Conservation (phyloP, 2,888 invertebrate genomes). For the Cerastoderma edule region DNA sequence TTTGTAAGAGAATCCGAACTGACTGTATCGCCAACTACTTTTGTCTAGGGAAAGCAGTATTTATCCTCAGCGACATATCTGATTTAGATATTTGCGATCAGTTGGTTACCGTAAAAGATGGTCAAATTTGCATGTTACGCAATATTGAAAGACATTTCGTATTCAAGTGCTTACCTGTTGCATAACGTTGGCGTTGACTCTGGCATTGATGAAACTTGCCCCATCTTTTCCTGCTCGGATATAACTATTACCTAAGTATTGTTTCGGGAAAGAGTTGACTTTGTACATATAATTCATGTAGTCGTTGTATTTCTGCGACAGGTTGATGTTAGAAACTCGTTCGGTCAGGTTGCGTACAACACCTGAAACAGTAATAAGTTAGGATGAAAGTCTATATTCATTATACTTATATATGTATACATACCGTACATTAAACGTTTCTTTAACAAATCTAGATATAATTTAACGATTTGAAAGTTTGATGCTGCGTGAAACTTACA, state of each 20-base stretch:
- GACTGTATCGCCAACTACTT: too few relatives aligned
- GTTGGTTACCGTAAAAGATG: too few relatives aligned
- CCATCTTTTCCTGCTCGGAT: slow-evolving; percentile 3
- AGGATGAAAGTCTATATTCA: not conserved
- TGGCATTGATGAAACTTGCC: not conserved
- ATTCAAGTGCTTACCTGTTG: slow-evolving; percentile 18
- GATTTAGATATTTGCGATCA: too few relatives aligned
- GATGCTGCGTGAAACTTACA: not conserved
- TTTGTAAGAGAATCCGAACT: too few relatives aligned
- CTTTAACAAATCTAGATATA: not conserved
- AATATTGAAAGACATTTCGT: too few relatives aligned
- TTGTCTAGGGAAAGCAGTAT: too few relatives aligned
- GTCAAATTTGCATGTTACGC: too few relatives aligned
- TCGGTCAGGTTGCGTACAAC: not conserved
- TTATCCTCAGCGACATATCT: too few relatives aligned
- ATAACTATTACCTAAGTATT: slow-evolving; percentile 1
- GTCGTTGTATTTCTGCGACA: slow-evolving; percentile 1
- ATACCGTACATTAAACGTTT: not conserved
- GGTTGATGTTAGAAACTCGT: not conserved
- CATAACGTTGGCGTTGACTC: not conserved
- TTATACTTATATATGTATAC: not conserved
- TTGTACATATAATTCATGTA: slow-evolving; percentile 4
- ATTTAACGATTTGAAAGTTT: not conserved
- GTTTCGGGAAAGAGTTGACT: not conserved
- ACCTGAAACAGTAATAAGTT: not conserved